A percentile compares a stretch with the other conserved stretches of the same genome.
These are phyloP conservation scores for Lacerta bilineata DNA, from an alignment of 2,797 vertebrate genomes.

Conservation along the genomic window DNA sequence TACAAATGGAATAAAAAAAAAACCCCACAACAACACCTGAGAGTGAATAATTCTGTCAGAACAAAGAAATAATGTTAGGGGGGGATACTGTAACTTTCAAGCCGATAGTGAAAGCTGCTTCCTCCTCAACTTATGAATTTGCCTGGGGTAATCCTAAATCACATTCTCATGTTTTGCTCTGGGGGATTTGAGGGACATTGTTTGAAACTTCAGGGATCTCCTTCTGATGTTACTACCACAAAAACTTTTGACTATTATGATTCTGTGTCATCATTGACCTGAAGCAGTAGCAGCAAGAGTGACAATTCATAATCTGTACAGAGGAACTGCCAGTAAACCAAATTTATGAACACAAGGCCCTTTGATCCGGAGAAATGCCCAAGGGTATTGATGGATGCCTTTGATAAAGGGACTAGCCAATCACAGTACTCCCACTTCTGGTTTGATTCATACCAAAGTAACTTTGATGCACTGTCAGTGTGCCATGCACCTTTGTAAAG, in stretches of 20 bases:
- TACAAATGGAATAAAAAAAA: conserved; percentile 35
- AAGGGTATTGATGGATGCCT: conserved; percentile 50
- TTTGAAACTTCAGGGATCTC: conserved; percentile 55
- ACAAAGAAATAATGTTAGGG: conserved; percentile 29
- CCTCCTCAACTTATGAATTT: conserved; percentile 52
- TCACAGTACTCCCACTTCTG: conserved; percentile 27
- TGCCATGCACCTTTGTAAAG: conserved; percentile 28
- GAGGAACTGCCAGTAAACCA: conserved; percentile 60
- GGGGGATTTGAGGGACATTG: conserved; percentile 46
- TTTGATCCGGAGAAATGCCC: conserved; percentile 69
- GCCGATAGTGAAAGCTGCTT: conserved; percentile 26
- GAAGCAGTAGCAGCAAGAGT: conserved; percentile 66
- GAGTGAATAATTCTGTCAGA: conserved; percentile 54
- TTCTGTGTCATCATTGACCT: conserved; percentile 61
- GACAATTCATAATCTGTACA: conserved; percentile 69
- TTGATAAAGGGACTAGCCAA: conserved; percentile 62
- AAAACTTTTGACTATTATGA: conserved; percentile 50
- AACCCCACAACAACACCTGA: not conserved
- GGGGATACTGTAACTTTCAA: conserved; percentile 15
- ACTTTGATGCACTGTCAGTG: conserved; percentile 58
- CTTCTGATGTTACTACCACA: conserved; percentile 65
- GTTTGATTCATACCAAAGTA: conserved; percentile 30
- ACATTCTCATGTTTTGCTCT: conserved; percentile 50
- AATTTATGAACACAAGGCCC: conserved; percentile 56
- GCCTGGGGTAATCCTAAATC: conserved; percentile 38